Evolutionary conservation across 2,113 vertebrate genomes (phyloP).

Genomic region (Proteles cristata): DNA sequence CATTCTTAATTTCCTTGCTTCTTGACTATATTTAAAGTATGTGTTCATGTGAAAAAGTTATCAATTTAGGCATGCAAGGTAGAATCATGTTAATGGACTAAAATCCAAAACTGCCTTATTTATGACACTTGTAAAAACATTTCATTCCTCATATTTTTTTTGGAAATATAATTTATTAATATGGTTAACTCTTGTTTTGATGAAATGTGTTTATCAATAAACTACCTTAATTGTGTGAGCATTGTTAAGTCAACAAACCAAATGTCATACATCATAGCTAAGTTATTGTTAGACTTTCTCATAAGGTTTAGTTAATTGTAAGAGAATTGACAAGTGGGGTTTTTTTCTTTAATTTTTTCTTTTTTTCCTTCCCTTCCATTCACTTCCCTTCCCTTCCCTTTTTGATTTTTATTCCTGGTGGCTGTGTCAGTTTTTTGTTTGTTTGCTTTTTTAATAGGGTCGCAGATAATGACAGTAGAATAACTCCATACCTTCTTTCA

Average conservation of each 20-base stretch:
- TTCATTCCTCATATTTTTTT: not conserved
- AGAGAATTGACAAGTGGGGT: not conserved
- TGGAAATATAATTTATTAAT: not conserved
- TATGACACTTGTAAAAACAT: not conserved
- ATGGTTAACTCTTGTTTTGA: slow-evolving; percentile 5
- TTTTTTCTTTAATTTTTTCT: not conserved
- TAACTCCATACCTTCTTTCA: not conserved
- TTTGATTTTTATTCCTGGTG: not conserved
- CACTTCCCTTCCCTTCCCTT: not conserved
- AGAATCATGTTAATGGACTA: not conserved
- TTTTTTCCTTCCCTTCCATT: not conserved
- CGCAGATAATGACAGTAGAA: not conserved
- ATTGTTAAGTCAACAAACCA: not conserved
- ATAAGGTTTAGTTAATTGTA: not conserved
- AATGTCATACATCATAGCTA: not conserved
- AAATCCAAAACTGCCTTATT: not conserved
- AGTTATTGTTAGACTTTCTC: not conserved
- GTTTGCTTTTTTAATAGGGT: not conserved
- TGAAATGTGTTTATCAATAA: not conserved
- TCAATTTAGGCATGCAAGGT: not conserved
- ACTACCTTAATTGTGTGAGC: not conserved
- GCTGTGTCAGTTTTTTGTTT: not conserved
- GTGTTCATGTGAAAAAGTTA: not conserved
- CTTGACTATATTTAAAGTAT: not conserved
- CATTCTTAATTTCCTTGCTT: not conserved